Evolutionary conservation across 2,797 vertebrate species (phyloP).

Genomic region (Brachyrhaphis roseni): DNA sequence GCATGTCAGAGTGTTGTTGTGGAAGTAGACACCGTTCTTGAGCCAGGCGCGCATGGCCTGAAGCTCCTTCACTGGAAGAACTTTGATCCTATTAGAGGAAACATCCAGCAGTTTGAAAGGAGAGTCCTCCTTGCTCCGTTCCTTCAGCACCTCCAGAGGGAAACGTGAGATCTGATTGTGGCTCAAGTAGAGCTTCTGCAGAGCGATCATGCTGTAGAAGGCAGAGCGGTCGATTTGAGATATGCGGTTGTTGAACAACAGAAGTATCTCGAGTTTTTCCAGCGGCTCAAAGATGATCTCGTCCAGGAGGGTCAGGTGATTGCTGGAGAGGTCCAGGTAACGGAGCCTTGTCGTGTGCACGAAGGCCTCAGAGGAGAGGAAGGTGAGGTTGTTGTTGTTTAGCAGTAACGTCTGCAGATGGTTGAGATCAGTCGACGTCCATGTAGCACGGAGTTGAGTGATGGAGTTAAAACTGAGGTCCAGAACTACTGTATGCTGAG

Average conservation of each 20-base stretch:
- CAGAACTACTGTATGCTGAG: constrained; percentile 85
- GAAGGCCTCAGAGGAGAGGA: constrained; percentile 95
- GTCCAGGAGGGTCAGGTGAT: constrained; percentile 84
- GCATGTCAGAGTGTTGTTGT: constrained; percentile 89
- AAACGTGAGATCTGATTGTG: constrained; percentile 91
- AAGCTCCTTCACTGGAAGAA: constrained; percentile 82
- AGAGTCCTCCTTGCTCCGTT: constrained; percentile 79
- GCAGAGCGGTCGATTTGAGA: constrained; percentile 88
- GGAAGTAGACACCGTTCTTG: constrained; percentile 91
- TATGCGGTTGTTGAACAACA: constrained; percentile 93
- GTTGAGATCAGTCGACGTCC: constrained; percentile 80
- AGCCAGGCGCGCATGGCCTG: constrained; percentile 89
- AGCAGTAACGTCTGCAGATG: constrained; percentile 88
- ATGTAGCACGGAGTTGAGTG: constrained; percentile 84
- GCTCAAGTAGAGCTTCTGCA: constrained; percentile 94
- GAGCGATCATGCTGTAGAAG: constrained; percentile 82
- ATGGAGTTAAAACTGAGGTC: constrained; percentile 94
- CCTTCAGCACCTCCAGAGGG: constrained; percentile 91
- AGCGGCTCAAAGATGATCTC: constrained; percentile 91
- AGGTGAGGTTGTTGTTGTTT: constrained; percentile 89
- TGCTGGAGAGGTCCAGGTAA: constrained; percentile 93
- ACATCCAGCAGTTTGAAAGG: constrained; percentile 89
- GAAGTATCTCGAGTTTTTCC: constrained; percentile 87
- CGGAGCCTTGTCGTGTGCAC: constrained; percentile 82
- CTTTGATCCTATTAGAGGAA: constrained; percentile 90